Base-by-base conservation (phyloP, 2,797 vertebrate genomes). In the Dicrostonyx torquatus region DNA sequence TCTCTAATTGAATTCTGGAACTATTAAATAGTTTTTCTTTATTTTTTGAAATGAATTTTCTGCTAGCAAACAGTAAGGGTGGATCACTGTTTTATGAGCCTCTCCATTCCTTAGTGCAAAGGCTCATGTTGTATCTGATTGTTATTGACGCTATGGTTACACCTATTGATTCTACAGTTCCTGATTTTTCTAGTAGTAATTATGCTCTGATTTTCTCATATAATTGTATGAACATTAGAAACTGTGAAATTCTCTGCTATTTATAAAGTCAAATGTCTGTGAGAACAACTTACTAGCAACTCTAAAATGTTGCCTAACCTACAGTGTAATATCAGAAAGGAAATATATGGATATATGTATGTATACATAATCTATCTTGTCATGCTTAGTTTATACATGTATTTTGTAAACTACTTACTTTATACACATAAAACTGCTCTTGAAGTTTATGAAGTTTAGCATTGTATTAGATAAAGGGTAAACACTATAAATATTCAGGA, bases 341-440 rank as follows among this genome's bases (percentile, higher is more conserved):
- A 76, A 90, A 82, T 70, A 89, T 26, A 12, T 72, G 70, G 4
- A 26, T 26, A 26, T 43, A 15, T 75, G 12, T 6, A 31, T 53
- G 45, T 78, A 55, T 53, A 55, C 66, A 92, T 14, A 24, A 70
- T 60, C 37, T 76, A 8, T 70, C 6, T 60, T 90, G 4, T 76
- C 77, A 90, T 72, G 89, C 62, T 94, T 70, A 22, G 24, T 90
- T 88, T 94, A 7, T 72, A 18, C 29, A 20, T 83, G 43, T 40
- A 9, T 66, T 90, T 86, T 26, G 73, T 45, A 95, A 93, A 66
- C 37, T 72, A 0, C 15, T 77, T 87, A 37, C 20, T 64, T 94
- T 14, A 80, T 60, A 66, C 9, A 78, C 12, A 90, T 90, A 34
- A 62, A 91, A 40, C 58, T 83, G 20, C 70, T 88, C 60, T 64